These are phyloP conservation scores for Phodopus roborovskii DNA, from an alignment of 2,113 vertebrate species.

Conservation along the genomic window DNA sequence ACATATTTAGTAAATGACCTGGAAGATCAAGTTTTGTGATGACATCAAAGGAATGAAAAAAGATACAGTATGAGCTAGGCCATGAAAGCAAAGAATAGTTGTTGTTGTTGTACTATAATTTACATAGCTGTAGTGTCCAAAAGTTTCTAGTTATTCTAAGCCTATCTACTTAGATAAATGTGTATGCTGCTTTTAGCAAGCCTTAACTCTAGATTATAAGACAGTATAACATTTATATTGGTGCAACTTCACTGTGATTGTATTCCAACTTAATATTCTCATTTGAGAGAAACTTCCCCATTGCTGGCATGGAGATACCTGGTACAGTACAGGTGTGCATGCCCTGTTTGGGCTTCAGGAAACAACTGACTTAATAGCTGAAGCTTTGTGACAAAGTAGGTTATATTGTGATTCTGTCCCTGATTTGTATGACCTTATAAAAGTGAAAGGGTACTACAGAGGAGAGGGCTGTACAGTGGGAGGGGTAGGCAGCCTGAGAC, in stretches of 20 bases:
- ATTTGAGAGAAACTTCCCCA: conserved; percentile 39
- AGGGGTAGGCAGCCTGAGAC: background rate
- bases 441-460: conserved; percentile 17
- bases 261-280: conserved; percentile 35
- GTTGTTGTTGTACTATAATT: conserved; percentile 33
- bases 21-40: background rate
- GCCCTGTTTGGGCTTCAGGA: conserved; percentile 32
- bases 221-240: conserved; percentile 32
- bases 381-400: conserved; percentile 35
- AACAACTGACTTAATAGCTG: conserved; percentile 30
- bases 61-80: background rate
- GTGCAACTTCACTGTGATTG: conserved; percentile 28
- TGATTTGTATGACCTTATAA: conserved; percentile 63
- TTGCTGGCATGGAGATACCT: conserved; percentile 49
- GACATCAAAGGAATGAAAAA: conserved; percentile 32
- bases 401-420: conserved; percentile 61
- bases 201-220: conserved; percentile 51
- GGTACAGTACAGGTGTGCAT: background rate
- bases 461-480: background rate
- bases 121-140: background rate
- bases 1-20: conserved; percentile 43
- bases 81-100: background rate
- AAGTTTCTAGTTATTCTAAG: conserved; percentile 50
- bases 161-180: conserved; percentile 47
- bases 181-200: conserved; percentile 30